Base-by-base conservation (phyloP, 2,113 vertebrate genomes). In the Dasypus novemcinctus region DNA sequence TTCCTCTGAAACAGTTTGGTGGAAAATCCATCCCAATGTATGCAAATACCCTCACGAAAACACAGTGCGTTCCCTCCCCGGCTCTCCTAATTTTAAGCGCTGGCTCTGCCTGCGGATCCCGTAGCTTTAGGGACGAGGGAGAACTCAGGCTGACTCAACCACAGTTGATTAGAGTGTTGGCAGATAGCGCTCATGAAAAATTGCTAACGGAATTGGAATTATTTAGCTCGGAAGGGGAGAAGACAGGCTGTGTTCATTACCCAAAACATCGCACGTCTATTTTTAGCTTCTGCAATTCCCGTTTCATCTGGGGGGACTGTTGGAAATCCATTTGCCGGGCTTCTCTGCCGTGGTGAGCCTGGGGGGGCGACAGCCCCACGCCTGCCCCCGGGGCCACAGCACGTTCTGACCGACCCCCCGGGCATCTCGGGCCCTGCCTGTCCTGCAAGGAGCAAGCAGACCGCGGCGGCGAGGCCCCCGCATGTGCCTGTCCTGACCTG, bases 181-280 rank as follows among this genome's bases (percentile, higher is more conserved):
- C 85, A 68, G 93, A 20, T 31, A 46, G 3, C 27, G 21, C 71
- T 66, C 33, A 21, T 43, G 85, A 81, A 72, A 79, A 84, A 72
- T 61, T 54, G 66, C 96, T 68, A 31, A 38, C 1, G 0, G 69
- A 69, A 61, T 4, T n/a, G 74, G 80, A 66, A 41, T 29, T 23
- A 38, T 12, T 41, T 8, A 49, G 43, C 52, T 38, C 1, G 3
- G 43, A 93, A n/a, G 75, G 90, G 75, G 72, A 71, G 87, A 63
- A 87, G 87, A 83, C 49, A 4, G 57, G 84, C 94, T 72, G 59
- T 41, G 43, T 43, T 83, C 76, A 59, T 76, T 17, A 75, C 83
- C 89, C 31, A 7, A 1, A 61, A 41, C 66, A 8, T 33, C 72
- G 2, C 18, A 1, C 13, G 46, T 81, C 96, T 85, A 78, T 74